These are phyloP conservation scores for Anguilla japonica DNA, from an alignment of 2,113 vertebrate genomes.

Conservation along the genomic window DNA sequence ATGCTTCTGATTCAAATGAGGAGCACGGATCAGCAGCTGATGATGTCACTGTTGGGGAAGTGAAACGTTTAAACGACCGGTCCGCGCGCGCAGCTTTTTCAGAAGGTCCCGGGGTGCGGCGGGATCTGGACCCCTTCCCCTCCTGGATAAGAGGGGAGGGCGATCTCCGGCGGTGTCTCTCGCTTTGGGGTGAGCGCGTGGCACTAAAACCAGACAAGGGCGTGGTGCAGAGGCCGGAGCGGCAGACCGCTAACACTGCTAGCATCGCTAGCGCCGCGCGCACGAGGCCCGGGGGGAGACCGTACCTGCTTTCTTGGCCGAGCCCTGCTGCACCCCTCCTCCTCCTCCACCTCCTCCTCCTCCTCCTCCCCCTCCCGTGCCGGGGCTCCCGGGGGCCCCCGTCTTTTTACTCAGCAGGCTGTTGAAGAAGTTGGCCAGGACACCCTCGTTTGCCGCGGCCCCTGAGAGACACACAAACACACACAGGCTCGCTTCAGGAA, in stretches of 20 bases:
- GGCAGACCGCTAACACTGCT: too few species aligned
- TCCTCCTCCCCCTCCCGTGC: slow-evolving; percentile 73
- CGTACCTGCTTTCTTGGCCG: slow-evolving; percentile 95
- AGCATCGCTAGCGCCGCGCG: too few species aligned
- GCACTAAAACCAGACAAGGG: slow-evolving; percentile 50
- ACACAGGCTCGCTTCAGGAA: neutral
- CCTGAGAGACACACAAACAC: slow-evolving; percentile 59
- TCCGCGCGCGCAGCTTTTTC: neutral
- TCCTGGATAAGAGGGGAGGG: neutral
- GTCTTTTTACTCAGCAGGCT: slow-evolving; percentile 84
- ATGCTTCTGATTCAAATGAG: neutral
- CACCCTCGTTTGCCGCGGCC: slow-evolving; percentile 86
- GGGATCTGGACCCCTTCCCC: slow-evolving; percentile 10
- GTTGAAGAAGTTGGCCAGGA: slow-evolving; percentile 85
- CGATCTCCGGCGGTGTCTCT: slow-evolving; percentile 34
- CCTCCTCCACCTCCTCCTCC: slow-evolving; percentile 77
- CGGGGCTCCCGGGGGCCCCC: slow-evolving; percentile 81
- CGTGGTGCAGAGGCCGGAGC: slow-evolving; percentile 23
- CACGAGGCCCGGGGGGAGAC: neutral
- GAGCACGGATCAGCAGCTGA: neutral
- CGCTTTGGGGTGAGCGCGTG: slow-evolving; percentile 40
- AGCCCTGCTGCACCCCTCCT: slow-evolving; percentile 82
- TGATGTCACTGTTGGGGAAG: neutral
- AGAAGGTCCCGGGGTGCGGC: neutral
- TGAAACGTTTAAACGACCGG: neutral